Percentiles rank a stretch among this genome's conserved stretches.
Conservation (phyloP, 2,797 vertebrate species). For the Loriculus beryllinus region DNA sequence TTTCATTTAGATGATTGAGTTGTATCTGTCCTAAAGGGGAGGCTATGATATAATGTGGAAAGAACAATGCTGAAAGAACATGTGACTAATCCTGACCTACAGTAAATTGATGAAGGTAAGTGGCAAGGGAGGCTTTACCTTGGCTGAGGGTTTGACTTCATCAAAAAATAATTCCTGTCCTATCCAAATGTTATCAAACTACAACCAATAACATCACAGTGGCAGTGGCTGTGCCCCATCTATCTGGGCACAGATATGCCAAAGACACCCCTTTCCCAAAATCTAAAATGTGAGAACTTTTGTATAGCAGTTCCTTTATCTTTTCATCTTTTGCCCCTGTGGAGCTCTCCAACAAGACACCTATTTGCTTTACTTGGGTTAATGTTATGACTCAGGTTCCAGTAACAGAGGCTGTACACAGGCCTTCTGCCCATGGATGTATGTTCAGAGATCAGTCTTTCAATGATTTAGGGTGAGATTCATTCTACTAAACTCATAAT, state of each 20-base stretch:
- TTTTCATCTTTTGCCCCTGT: neutral
- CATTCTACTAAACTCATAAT: neutral
- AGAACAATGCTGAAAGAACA: neutral
- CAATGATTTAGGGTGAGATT: neutral
- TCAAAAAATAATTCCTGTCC: neutral
- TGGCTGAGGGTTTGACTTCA: neutral
- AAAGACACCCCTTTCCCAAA: neutral
- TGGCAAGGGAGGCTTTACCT: neutral
- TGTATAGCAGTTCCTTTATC: neutral
- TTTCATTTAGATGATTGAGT: neutral
- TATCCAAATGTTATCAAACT: neutral
- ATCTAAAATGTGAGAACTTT: neutral
- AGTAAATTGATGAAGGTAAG: neutral
- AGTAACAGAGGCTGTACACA: neutral
- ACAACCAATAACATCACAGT: neutral
- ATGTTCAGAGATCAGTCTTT: neutral
- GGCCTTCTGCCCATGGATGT: neutral
- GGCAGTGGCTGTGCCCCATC: neutral
- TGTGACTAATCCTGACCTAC: neutral
- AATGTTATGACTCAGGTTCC: neutral
- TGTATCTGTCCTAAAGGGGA: conserved; percentile 20
- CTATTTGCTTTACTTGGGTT: neutral
- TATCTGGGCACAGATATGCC: neutral
- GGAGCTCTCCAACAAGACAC: neutral
- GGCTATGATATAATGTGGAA: neutral